Conservation (phyloP, 2,113 vertebrate species). For the Glareola pratincola region DNA sequence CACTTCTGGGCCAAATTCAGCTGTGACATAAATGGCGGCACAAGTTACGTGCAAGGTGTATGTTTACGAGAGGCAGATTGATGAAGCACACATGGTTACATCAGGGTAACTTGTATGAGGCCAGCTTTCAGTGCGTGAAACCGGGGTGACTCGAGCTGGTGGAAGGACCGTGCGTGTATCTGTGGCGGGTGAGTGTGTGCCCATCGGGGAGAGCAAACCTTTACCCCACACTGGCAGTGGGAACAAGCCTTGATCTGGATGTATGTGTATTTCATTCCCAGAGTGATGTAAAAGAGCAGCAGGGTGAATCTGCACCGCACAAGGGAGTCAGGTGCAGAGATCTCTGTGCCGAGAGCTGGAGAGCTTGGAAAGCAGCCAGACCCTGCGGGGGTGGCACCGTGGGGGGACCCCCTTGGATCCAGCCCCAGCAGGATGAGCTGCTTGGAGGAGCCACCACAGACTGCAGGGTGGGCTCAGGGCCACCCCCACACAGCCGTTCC, state of each 20-base stretch:
- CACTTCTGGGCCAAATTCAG: not conserved
- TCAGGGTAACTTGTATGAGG: not conserved
- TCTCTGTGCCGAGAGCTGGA: not conserved
- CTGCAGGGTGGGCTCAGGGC: not conserved
- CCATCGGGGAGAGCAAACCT: not conserved
- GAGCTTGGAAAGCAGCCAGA: not conserved
- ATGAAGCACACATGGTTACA: not conserved
- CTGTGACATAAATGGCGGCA: not conserved
- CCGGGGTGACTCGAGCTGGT: not conserved
- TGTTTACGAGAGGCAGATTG: not conserved
- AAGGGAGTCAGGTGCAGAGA: not conserved
- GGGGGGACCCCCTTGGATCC: not conserved
- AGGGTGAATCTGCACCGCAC: not conserved
- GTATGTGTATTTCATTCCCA: not conserved
- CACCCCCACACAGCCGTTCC: not conserved
- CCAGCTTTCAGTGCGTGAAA: not conserved
- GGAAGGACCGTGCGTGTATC: not conserved
- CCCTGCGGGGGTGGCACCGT: rapidly evolving
- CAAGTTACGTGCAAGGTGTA: not conserved
- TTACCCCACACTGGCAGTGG: not conserved
- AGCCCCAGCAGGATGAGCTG: rapidly evolving
- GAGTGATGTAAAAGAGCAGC: not conserved
- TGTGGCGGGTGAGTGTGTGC: rapidly evolving
- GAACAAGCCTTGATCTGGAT: slow-evolving; percentile 20
- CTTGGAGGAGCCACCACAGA: not conserved